A percentile compares a stretch with the other conserved stretches of the same genome.
phyloP scores from a whole-genome alignment of 2,113 vertebrate species.

The Bos javanicus region DNA sequence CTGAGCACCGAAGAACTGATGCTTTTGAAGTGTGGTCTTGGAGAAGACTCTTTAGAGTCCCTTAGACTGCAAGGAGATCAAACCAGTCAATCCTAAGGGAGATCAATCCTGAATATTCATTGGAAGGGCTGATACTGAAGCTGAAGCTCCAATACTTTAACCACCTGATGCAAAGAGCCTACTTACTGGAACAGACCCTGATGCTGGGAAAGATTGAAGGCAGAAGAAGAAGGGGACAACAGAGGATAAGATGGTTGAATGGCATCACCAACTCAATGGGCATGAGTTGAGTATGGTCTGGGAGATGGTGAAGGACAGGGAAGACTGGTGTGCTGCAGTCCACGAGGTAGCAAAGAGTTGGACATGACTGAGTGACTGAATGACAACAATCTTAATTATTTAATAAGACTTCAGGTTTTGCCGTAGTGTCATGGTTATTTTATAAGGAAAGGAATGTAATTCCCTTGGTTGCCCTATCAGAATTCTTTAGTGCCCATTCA shows the following conservation, averaged over 20 bases:
- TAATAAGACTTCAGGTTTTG: background rate
- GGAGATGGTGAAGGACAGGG: background rate
- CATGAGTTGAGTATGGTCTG: background rate
- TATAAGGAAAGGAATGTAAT: background rate
- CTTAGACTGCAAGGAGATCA: background rate
- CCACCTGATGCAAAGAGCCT: background rate
- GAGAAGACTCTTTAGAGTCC: background rate
- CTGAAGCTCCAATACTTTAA: background rate
- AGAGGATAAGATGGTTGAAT: background rate
- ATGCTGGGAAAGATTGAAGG: background rate
- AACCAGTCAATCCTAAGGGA: background rate
- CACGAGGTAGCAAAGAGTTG: background rate
- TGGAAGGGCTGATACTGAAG: background rate
- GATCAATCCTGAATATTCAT: background rate
- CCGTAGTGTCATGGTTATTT: background rate
- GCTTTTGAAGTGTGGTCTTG: background rate
- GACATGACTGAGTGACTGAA: background rate
- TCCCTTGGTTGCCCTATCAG: background rate
- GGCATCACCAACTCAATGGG: background rate
- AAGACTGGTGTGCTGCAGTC: background rate
- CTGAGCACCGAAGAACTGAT: background rate
- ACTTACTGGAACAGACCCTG: background rate
- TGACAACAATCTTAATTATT: background rate
- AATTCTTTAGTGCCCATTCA: background rate
- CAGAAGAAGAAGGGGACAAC: background rate